Evolutionary conservation across 2,888 invertebrate genomes (phyloP).

Genomic region (Cyaniris semiargus): DNA sequence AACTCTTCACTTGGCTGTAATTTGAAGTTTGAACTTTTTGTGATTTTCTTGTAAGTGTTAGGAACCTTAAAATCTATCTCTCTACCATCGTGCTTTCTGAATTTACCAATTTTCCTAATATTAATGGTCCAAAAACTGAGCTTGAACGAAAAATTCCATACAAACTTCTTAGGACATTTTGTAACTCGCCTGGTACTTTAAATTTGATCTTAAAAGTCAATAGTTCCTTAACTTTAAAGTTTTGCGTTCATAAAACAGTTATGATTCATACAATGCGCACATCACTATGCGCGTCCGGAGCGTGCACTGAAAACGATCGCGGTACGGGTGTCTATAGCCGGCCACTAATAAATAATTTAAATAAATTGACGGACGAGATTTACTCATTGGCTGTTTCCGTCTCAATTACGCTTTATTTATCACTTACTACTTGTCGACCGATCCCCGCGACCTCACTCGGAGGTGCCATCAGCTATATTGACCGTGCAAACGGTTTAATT

Average conservation of each 20-base stretch:
- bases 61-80: no score
- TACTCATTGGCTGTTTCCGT: conserved; percentile 81
- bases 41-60: background rate
- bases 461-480: conserved; percentile 36
- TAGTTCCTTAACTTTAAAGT: no score
- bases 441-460: conserved; percentile 49
- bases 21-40: background rate
- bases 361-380: conserved; percentile 81
- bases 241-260: background rate
- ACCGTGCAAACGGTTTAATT: conserved; percentile 32
- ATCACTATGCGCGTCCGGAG: conserved; percentile 60
- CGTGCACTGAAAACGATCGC: conserved; percentile 71
- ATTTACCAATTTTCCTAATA: no score
- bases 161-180: no score
- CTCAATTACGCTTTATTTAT: conserved; percentile 80
- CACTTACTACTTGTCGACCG: conserved; percentile 72
- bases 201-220: no score
- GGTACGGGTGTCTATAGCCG: conserved; percentile 77
- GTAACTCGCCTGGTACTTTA: no score
- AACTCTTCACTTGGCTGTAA: background rate
- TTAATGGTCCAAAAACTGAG: no score
- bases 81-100: no score
- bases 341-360: conserved; percentile 81
- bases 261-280: conserved; percentile 6
- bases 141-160: no score